A percentile compares a stretch with the other conserved stretches of the same genome.
These are phyloP conservation scores for Triplophysa dalaica DNA, from an alignment of 2,113 vertebrate species.

Conservation along the genomic window DNA sequence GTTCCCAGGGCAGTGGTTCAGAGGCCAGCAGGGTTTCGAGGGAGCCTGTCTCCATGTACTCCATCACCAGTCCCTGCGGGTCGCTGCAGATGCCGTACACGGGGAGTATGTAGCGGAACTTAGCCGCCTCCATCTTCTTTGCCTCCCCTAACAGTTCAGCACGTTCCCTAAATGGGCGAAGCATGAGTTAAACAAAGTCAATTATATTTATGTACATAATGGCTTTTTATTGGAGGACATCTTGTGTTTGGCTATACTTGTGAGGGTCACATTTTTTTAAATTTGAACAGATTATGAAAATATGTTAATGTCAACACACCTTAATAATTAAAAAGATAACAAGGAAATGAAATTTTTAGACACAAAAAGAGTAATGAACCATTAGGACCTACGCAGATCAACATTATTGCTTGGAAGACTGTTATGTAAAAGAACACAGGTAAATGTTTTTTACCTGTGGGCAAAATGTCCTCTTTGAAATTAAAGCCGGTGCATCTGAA, in stretches of 20 bases:
- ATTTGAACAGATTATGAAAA: no score
- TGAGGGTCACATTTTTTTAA: no score
- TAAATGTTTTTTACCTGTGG: conserved; percentile 5
- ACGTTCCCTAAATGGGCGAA: conserved; percentile 78
- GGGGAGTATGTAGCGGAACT: conserved; percentile 92
- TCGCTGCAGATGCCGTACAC: conserved; percentile 95
- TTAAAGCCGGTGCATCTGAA: not conserved
- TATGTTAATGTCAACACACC: conserved; percentile 10
- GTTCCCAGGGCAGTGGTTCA: conserved; percentile 89
- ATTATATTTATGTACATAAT: no score
- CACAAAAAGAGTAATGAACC: not conserved
- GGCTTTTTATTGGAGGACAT: no score
- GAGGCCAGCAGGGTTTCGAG: conserved; percentile 89
- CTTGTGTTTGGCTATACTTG: no score
- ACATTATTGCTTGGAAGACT: not conserved
- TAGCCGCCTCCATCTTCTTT: conserved; percentile 98
- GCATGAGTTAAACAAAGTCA: no score
- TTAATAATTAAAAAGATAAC: conserved; percentile 17
- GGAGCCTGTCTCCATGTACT: conserved; percentile 97
- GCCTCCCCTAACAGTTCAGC: conserved; percentile 91
- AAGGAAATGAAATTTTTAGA: not conserved
- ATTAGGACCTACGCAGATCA: not conserved
- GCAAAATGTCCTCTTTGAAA: conserved; percentile 2
- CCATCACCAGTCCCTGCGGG: conserved; percentile 93
- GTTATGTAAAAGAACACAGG: not conserved